These are phyloP conservation scores for Onychomys arenicola DNA, from an alignment of 2,797 vertebrate genomes.

Conservation along the genomic window DNA sequence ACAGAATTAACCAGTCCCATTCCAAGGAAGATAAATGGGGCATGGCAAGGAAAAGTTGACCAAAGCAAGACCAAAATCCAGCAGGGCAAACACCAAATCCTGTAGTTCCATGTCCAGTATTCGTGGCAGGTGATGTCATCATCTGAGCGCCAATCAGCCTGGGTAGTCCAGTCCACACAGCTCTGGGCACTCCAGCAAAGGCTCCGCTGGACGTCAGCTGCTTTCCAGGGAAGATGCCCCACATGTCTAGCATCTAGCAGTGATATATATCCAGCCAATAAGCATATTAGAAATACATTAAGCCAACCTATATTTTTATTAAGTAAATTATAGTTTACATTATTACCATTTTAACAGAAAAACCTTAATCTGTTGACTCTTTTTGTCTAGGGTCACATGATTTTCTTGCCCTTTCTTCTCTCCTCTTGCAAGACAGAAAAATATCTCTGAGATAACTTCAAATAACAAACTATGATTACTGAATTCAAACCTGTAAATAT, in stretches of 20 bases:
- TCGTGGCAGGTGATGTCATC: too few species aligned
- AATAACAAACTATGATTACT: neutral
- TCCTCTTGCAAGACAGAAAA: neutral
- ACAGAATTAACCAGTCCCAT: neutral
- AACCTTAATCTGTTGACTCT: neutral
- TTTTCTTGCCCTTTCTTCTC: neutral
- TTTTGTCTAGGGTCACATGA: neutral
- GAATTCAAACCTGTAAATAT: neutral
- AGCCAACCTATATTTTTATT: neutral
- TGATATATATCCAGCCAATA: neutral
- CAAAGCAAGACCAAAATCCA: neutral
- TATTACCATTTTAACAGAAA: slow-evolving; percentile 1
- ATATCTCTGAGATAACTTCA: slow-evolving; percentile 48
- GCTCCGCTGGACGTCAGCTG: neutral
- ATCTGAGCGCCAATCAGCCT: neutral
- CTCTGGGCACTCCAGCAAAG: neutral
- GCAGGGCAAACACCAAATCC: neutral
- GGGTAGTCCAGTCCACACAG: neutral
- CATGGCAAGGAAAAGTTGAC: neutral
- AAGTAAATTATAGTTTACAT: neutral
- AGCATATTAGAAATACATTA: slow-evolving; percentile 20
- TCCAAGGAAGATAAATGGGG: neutral
- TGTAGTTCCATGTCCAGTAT: neutral
- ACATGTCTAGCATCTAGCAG: neutral
- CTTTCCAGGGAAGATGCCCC: neutral